Evolutionary conservation across 2,888 invertebrate genomes (phyloP), one percentile per base, ranked within the genome.

Genomic region (Unio delphinus): DNA sequence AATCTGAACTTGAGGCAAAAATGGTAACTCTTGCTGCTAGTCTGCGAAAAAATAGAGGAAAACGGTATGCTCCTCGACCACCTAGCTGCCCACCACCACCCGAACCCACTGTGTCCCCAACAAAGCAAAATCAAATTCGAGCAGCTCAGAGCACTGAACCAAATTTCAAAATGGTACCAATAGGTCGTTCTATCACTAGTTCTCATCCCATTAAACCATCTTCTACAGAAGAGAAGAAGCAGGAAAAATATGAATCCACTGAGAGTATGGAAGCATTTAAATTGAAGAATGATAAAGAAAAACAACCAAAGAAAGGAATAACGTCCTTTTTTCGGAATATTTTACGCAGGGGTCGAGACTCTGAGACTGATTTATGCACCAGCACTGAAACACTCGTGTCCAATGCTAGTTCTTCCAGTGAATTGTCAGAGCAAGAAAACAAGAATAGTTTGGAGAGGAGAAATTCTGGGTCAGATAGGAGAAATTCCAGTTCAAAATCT

Each of bases 101-200:
- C 15, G 68, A 74, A 17, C 80, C 80, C 11, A 75, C 78, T 28
- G 72, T 70, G 4, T 71, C 79, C 3, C 78, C 75, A 8, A 64
- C 70, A 34, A 70, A 78, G 64, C 74, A 70, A 34, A 70, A 78
- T 63, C 74, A 70, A 45, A 45, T 74, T 17, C 57, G 76, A 54
- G 74, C 72, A 7, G 74, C 74, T 8, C 74, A 77, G 55, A 76
- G 74, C 6, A 73, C 76, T 8, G 84, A 84, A 58, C 86, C 86
- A 1, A 80, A 79, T 17, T 86, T 86, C 68, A 84, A 84, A 65
- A 86, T 86, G 86, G 86, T 86, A 11, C 78, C 84, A 0, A 71
- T 86, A 26, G 82, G 84, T 8, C 84, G 83, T 63, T 71, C 81
- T 11, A 86, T 86, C 11, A 73, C 73, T 45, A 62, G 67, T 20